Evolutionary conservation across 2,888 invertebrate genomes (phyloP).

Genomic region (Eueremaeus valkanovi): DNA sequence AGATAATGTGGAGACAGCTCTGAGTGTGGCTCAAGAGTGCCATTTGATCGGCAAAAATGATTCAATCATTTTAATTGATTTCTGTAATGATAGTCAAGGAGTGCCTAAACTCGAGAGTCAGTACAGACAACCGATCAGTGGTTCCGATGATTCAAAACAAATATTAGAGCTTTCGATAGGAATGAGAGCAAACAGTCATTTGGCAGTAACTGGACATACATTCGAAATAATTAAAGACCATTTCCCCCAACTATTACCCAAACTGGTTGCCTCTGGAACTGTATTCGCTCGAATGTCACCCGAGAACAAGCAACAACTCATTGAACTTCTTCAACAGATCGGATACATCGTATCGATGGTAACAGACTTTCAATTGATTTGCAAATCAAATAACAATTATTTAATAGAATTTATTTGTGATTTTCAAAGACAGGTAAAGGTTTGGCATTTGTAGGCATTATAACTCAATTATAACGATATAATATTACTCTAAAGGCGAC

Average conservation of each 20-base stretch:
- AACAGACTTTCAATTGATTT: background rate
- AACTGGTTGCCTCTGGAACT: conserved; percentile 63
- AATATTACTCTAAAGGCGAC: conserved; percentile 64
- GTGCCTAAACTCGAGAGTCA: conserved; percentile 58
- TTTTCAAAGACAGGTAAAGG: background rate
- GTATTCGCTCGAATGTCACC: conserved; percentile 73
- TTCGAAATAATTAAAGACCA: conserved; percentile 68
- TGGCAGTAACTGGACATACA: conserved; percentile 62
- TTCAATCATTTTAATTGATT: conserved; percentile 58
- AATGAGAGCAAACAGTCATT: conserved; percentile 52
- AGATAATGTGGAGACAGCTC: conserved; percentile 87
- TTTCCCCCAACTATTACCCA: conserved; percentile 67
- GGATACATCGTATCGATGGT: conserved; percentile 66
- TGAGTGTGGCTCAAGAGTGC: conserved; percentile 84
- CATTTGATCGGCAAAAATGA: conserved; percentile 59
- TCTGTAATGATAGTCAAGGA: conserved; percentile 45
- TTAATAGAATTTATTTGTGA: background rate
- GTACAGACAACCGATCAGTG: conserved; percentile 62
- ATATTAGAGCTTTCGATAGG: background rate
- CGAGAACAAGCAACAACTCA: conserved; percentile 54
- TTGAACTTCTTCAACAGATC: conserved; percentile 52
- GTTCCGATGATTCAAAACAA: background rate
- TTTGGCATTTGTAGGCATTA: background rate
- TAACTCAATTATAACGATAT: background rate
- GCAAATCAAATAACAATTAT: background rate